Percentiles rank a stretch among this genome's conserved stretches.
Conservation (phyloP, 2,888 invertebrate species). For the Hybos culiciformis region DNA sequence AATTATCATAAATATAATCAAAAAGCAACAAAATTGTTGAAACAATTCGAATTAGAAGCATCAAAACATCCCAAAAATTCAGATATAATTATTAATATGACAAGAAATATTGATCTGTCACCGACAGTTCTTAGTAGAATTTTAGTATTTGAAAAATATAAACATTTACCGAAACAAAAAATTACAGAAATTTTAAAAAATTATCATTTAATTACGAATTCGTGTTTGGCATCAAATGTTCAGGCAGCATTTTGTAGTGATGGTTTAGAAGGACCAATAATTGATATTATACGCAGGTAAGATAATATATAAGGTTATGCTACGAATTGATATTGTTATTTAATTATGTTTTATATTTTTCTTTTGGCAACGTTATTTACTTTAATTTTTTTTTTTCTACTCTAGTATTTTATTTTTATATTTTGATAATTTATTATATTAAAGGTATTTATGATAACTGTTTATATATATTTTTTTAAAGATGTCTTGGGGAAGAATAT, state of each 20-base stretch:
- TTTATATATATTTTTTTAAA: too few species aligned
- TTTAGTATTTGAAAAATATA: slow-evolving; percentile 27
- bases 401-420: too few species aligned
- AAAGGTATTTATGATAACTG: too few species aligned
- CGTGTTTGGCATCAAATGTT: slow-evolving; percentile 26
- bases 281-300: slow-evolving; percentile 65
- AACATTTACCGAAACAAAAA: slow-evolving; percentile 20
- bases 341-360: too few species aligned
- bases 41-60: slow-evolving; percentile 22
- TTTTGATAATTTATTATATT: too few species aligned
- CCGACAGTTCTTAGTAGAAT: slow-evolving; percentile 27
- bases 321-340: too few species aligned
- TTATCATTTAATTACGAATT: slow-evolving; percentile 27
- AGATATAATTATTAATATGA: slow-evolving; percentile 23
- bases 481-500: slow-evolving; percentile 71
- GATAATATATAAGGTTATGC: too few species aligned
- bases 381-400: too few species aligned
- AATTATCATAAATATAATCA: slow-evolving; percentile 46
- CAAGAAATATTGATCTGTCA: slow-evolving; percentile 21
- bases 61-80: slow-evolving; percentile 14
- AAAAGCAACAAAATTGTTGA: slow-evolving; percentile 40
- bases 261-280: slow-evolving; percentile 68
- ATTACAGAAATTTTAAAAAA: slow-evolving; percentile 25
- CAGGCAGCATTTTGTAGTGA: slow-evolving; percentile 63
- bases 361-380: too few species aligned